These are phyloP conservation scores for Ecdyonurus torrentis DNA, from an alignment of 2,888 invertebrate genomes.

Conservation along the genomic window DNA sequence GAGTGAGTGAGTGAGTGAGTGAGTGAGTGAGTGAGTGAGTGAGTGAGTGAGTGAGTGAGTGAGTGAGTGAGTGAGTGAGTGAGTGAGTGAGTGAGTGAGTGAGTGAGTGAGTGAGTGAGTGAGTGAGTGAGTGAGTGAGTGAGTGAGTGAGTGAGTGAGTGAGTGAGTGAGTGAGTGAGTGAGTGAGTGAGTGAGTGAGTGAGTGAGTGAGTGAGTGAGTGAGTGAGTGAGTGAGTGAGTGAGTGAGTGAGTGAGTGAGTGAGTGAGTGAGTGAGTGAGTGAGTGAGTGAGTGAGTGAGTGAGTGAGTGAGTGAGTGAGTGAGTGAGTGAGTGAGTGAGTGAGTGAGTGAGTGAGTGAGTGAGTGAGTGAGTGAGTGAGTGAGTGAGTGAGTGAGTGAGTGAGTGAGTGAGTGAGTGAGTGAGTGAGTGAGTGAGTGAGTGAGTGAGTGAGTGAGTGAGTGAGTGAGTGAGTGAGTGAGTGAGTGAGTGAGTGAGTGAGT, in stretches of 20 bases:
- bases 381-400: constrained; percentile 6
- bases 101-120: constrained; percentile 7
- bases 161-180: constrained; percentile 5
- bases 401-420: constrained; percentile 4
- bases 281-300: constrained; percentile 7
- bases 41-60: constrained; percentile 5
- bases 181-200: constrained; percentile 5
- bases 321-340: constrained; percentile 7
- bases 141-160: constrained; percentile 7
- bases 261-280: constrained; percentile 8
- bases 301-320: constrained; percentile 8
- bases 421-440: constrained; percentile 5
- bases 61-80: constrained; percentile 5
- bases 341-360: constrained; percentile 2
- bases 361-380: constrained; percentile 6
- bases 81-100: constrained; percentile 7
- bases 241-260: constrained; percentile 8
- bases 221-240: constrained; percentile 8
- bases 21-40: constrained; percentile 5
- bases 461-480: constrained; percentile 5
- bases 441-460: constrained; percentile 5
- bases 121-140: constrained; percentile 7
- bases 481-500: constrained; percentile 4
- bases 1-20: constrained; percentile 5
- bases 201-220: constrained; percentile 6